Percentiles rank a stretch among this genome's conserved stretches.
Conservation (phyloP, 2,888 invertebrate genomes). For the Eucera pruinosa region DNA sequence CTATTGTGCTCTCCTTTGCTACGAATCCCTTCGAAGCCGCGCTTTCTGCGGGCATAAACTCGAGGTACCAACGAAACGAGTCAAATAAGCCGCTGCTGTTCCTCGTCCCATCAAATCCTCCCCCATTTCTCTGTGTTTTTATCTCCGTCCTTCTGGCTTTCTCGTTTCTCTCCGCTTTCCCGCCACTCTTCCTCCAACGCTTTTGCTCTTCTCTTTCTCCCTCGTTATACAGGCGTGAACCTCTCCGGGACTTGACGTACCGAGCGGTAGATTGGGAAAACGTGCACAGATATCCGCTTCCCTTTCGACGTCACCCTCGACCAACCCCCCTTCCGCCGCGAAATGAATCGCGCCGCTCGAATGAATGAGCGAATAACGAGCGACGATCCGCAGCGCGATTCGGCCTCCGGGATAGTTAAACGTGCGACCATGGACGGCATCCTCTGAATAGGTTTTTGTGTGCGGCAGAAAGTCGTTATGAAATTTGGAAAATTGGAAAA, state of each 20-base stretch:
- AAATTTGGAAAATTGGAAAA: constrained; percentile 20
- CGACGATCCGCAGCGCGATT: constrained; percentile 30
- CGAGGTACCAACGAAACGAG: constrained; percentile 58
- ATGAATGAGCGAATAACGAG: constrained; percentile 55
- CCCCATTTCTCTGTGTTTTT: not conserved
- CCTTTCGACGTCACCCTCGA: constrained; percentile 29
- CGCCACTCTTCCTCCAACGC: not conserved
- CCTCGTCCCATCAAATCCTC: constrained; percentile 40
- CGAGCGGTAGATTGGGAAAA: constrained; percentile 43
- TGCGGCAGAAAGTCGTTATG: constrained; percentile 28
- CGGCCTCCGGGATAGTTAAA: constrained; percentile 17
- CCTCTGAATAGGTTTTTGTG: constrained; percentile 4
- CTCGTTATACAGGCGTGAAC: constrained; percentile 38
- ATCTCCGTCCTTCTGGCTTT: not conserved
- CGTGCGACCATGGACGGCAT: constrained; percentile 1
- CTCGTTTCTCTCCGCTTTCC: not conserved
- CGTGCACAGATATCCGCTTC: constrained; percentile 39
- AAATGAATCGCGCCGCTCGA: constrained; percentile 32
- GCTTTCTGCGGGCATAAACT: constrained; percentile 43
- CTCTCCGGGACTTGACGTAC: constrained; percentile 45
- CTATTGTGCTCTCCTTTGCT: constrained; percentile 51
- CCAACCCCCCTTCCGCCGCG: constrained; percentile 14
- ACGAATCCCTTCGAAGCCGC: constrained; percentile 45
- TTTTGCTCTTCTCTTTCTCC: not conserved
- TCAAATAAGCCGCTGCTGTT: constrained; percentile 50